Conservation (phyloP, 2,888 invertebrate genomes). For the Syritta pipiens region DNA sequence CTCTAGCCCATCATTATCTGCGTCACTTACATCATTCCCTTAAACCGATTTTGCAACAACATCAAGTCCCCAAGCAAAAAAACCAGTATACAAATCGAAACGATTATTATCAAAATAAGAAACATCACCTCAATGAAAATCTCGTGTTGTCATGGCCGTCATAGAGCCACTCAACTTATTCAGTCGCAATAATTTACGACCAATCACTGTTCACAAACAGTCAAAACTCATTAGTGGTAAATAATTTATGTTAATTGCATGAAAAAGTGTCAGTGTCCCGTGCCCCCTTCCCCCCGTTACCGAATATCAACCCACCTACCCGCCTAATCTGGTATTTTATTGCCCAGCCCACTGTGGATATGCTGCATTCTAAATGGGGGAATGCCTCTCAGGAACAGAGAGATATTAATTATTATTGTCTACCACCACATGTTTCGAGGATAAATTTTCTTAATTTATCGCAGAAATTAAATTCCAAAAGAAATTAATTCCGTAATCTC, state of each 20-base stretch:
- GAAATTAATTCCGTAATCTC: conserved; percentile 34
- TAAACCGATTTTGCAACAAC: too few species aligned
- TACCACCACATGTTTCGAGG: conserved; percentile 15
- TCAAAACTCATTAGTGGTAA: conserved; percentile 60
- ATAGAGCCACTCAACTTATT: conserved; percentile 43
- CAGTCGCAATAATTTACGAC: conserved; percentile 49
- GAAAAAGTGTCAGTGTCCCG: conserved; percentile 47
- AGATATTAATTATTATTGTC: conserved; percentile 42
- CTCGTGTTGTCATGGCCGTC: conserved; percentile 40
- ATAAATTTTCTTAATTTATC: conserved; percentile 38
- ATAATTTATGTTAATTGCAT: conserved; percentile 60
- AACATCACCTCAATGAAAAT: conserved; percentile 41
- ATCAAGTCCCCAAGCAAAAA: too few species aligned
- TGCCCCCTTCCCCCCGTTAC: not conserved
- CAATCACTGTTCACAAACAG: conserved; percentile 60
- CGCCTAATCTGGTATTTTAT: conserved; percentile 52
- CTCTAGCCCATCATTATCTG: too few species aligned
- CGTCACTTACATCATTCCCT: too few species aligned
- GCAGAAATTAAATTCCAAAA: conserved; percentile 52
- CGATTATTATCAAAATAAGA: conserved; percentile 11
- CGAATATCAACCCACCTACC: conserved; percentile 15
- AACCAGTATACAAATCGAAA: too few species aligned
- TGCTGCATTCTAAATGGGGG: not conserved
- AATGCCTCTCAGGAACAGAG: conserved; percentile 24
- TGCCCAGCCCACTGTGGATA: conserved; percentile 5